Evolutionary conservation across 2,888 invertebrate species (phyloP).

Genomic region (Dexiosoma caninum): DNA sequence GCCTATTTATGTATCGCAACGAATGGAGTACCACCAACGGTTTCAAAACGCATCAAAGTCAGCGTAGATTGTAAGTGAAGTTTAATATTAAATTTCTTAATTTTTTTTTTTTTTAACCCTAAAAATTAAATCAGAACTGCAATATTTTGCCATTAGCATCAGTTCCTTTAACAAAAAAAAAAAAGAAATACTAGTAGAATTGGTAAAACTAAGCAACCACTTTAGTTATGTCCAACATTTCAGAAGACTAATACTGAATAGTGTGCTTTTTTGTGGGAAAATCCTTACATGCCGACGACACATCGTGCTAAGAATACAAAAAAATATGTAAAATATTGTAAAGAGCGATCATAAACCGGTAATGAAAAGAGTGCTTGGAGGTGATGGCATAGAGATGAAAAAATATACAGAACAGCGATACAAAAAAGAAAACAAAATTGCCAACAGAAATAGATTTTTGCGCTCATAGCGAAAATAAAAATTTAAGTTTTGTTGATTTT

Average conservation of each 20-base stretch:
- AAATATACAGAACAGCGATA: background rate
- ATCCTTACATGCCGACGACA: background rate
- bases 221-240: conserved; percentile 46
- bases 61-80: conserved; percentile 94
- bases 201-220: background rate
- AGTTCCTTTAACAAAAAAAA: background rate
- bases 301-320: background rate
- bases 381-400: background rate
- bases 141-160: no score
- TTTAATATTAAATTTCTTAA: background rate
- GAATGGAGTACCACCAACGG: conserved; percentile 93
- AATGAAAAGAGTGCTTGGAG: conserved; percentile 49
- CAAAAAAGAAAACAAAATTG: background rate
- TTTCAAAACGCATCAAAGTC: conserved; percentile 94
- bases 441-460: conserved; percentile 28
- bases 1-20: conserved; percentile 93
- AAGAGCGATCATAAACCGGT: conserved; percentile 31
- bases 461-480: background rate
- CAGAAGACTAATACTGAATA: conserved; percentile 24
- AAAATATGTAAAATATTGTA: background rate
- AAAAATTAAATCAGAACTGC: no score
- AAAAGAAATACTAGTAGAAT: background rate
- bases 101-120: no score
- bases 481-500: background rate
- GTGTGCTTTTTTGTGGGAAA: background rate